Percentiles rank a stretch among this genome's conserved stretches.
Evolutionary conservation across 30 jellyfish, hydroid and myxozoan genomes (phyloP).

Genomic region (Catostylus mosaicus): DNA sequence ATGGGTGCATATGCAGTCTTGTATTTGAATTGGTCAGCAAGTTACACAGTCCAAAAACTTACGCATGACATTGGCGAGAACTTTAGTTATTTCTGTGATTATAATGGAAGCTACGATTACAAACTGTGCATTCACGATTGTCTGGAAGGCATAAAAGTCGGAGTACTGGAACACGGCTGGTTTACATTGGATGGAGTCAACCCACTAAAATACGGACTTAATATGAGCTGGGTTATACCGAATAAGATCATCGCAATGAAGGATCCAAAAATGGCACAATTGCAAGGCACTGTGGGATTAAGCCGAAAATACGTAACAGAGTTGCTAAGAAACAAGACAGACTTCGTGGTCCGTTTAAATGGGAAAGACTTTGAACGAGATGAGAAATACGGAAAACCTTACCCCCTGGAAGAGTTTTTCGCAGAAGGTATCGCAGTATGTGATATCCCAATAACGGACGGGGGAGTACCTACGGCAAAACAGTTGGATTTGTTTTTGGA

Average conservation of each 20-base stretch:
- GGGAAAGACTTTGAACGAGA: slow-evolving; percentile 61
- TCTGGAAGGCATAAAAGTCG: slow-evolving; percentile 52
- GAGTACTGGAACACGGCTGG: slow-evolving; percentile 44
- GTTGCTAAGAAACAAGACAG: slow-evolving; percentile 55
- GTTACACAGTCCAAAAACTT: slow-evolving; percentile 55
- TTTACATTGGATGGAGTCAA: slow-evolving; percentile 16
- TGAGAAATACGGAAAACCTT: slow-evolving; percentile 71
- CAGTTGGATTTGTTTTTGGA: slow-evolving; percentile 70
- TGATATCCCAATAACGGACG: slow-evolving; percentile 85
- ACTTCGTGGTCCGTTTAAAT: slow-evolving; percentile 70
- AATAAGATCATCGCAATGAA: slow-evolving; percentile 77
- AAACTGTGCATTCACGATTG: slow-evolving; percentile 80
- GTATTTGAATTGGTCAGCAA: slow-evolving; percentile 78
- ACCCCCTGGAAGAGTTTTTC: slow-evolving; percentile 61
- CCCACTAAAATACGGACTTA: slow-evolving; percentile 46
- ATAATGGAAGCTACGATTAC: slow-evolving; percentile 79
- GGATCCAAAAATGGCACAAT: slow-evolving; percentile 75
- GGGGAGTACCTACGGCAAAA: slow-evolving; percentile 68
- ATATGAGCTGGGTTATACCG: slow-evolving; percentile 92
- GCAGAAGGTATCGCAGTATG: slow-evolving; percentile 54
- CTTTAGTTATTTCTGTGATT: slow-evolving; percentile 75
- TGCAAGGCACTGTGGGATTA: slow-evolving; percentile 14
- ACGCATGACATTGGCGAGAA: slow-evolving; percentile 27
- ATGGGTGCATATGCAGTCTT: slow-evolving; percentile 92
- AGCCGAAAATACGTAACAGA: slow-evolving; percentile 57